A percentile compares a stretch with the other conserved stretches of the same genome.
Evolutionary conservation across 2,797 vertebrate species (phyloP).

Genomic region (Brachyrhaphis roseni): DNA sequence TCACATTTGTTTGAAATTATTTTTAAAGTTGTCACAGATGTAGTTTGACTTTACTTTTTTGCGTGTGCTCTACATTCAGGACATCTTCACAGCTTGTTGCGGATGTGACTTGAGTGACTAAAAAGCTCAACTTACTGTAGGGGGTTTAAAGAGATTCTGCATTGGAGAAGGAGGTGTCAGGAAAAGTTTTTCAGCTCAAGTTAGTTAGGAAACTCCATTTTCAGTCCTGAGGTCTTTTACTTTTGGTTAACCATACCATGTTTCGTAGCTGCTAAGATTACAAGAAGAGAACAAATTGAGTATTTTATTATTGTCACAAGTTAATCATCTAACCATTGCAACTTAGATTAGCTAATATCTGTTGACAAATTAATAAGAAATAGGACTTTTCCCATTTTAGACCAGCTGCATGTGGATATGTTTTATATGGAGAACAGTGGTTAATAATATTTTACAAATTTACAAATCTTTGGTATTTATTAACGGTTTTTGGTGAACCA

Average conservation of each 20-base stretch:
- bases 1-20: neutral
- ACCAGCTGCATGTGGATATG: neutral
- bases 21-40: neutral
- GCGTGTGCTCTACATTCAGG: neutral
- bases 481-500: neutral
- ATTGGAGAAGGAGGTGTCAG: neutral
- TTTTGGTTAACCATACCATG: neutral
- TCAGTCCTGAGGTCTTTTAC: neutral
- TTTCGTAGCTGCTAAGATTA: neutral
- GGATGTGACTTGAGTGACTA: slow-evolving; percentile 4
- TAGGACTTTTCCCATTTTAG: neutral
- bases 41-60: neutral
- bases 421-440: neutral
- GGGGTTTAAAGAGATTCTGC: neutral
- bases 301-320: neutral
- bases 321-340: neutral
- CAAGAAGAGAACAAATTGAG: neutral
- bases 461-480: too few relatives aligned
- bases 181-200: neutral
- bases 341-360: neutral
- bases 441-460: too few relatives aligned
- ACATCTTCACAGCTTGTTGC: neutral
- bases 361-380: neutral
- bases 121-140: neutral
- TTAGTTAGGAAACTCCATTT: neutral